A percentile compares a stretch with the other conserved stretches of the same genome.
Conservation (phyloP, 2,113 vertebrate genomes). For the Leptobrachium ailaonicum region DNA sequence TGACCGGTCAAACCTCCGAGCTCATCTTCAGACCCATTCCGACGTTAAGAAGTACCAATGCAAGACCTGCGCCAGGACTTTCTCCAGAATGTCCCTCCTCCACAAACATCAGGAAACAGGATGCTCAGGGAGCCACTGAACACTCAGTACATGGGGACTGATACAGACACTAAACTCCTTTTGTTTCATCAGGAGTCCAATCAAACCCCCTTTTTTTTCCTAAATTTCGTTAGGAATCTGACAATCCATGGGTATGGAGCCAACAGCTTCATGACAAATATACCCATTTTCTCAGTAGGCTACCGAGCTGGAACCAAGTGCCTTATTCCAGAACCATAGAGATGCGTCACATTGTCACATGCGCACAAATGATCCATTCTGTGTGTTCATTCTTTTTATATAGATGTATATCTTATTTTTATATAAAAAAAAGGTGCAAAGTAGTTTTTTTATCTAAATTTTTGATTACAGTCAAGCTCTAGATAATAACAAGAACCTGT, state of each 20-base stretch:
- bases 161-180: background rate
- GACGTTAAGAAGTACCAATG: conserved; percentile 98
- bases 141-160: conserved; percentile 1
- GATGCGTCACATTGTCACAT: background rate
- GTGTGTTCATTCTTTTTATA: background rate
- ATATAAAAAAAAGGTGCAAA: background rate
- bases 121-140: conserved; percentile 78
- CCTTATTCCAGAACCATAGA: conserved; percentile 13
- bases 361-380: background rate
- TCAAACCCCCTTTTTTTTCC: background rate
- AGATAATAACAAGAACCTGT: background rate
- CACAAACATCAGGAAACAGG: conserved; percentile 89
- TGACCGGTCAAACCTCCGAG: conserved; percentile 94
- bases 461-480: background rate
- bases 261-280: background rate
- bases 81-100: conserved; percentile 96
- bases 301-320: background rate
- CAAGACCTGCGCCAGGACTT: conserved; percentile 86
- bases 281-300: background rate
- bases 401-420: background rate
- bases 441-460: background rate
- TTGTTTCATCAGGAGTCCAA: background rate
- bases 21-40: conserved; percentile 96
- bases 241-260: background rate
- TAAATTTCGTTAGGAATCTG: conserved; percentile 3